Evolutionary conservation across 2,797 vertebrate genomes (phyloP).

Genomic region (Pseudomugil tenellus): DNA sequence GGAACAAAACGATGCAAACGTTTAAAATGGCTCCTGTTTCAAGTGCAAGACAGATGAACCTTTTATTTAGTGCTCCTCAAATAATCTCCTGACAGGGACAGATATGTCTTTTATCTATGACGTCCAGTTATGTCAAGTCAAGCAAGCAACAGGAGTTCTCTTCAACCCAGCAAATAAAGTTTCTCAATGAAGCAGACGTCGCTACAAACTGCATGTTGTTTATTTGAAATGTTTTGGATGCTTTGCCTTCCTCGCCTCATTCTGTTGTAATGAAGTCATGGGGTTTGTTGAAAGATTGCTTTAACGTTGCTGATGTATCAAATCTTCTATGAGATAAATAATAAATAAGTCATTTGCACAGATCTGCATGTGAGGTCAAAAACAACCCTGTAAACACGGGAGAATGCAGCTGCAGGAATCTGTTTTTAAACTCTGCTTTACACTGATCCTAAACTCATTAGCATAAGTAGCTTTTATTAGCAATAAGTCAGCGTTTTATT

Average conservation of each 20-base stretch:
- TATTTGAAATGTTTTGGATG: constrained; percentile 16
- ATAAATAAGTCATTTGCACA: background rate
- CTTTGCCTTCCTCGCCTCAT: constrained; percentile 12
- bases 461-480: background rate
- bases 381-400: background rate
- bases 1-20: constrained; percentile 14
- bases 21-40: background rate
- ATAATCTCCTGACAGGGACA: background rate
- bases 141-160: background rate
- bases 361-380: background rate
- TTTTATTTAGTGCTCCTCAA: background rate
- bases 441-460: background rate
- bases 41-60: constrained; percentile 8
- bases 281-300: background rate
- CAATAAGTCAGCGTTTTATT: background rate
- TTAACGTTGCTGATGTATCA: background rate
- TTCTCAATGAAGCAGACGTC: background rate
- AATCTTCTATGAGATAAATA: background rate
- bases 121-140: no score
- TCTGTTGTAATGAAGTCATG: background rate
- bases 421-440: background rate
- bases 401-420: background rate
- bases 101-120: background rate
- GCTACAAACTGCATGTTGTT: background rate
- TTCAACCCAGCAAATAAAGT: background rate